Evolutionary conservation across 2,113 vertebrate genomes (phyloP).

Genomic region (Oophaga pumilio): DNA sequence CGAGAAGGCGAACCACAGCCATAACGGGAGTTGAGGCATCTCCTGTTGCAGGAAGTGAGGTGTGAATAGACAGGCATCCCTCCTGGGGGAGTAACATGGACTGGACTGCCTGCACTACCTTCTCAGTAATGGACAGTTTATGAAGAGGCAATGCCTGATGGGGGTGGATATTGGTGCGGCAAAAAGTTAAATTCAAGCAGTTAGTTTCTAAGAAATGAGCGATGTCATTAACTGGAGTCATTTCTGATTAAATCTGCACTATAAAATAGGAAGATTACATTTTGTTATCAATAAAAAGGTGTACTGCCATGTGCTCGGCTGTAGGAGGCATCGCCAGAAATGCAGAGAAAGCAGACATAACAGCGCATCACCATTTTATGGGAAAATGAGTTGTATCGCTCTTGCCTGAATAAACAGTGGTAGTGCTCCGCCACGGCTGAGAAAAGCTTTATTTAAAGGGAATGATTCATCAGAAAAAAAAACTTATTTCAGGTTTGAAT

Average conservation of each 20-base stretch:
- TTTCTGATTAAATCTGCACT: conserved; percentile 41
- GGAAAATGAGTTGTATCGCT: conserved; percentile 28
- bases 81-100: conserved; percentile 99
- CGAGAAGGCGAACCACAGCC: conserved; percentile 94
- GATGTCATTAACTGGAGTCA: conserved; percentile 70
- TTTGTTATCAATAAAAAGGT: conserved; percentile 32
- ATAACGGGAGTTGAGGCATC: conserved; percentile 96
- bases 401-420: conserved; percentile 18
- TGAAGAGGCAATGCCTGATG: conserved; percentile 93
- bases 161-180: conserved; percentile 65
- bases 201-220: conserved; percentile 76
- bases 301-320: conserved; percentile 16
- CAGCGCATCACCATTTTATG: conserved; percentile 27
- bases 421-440: neutral
- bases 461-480: no score
- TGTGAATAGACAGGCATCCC: conserved; percentile 98
- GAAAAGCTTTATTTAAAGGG: neutral
- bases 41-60: conserved; percentile 94
- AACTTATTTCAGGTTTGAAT: no score
- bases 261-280: conserved; percentile 16
- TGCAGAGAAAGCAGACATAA: neutral
- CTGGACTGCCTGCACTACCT: conserved; percentile 98
- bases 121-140: conserved; percentile 98
- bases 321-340: neutral
- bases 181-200: conserved; percentile 75